These are phyloP conservation scores for Cygnus olor DNA, from an alignment of 2,797 vertebrate genomes.

Conservation along the genomic window DNA sequence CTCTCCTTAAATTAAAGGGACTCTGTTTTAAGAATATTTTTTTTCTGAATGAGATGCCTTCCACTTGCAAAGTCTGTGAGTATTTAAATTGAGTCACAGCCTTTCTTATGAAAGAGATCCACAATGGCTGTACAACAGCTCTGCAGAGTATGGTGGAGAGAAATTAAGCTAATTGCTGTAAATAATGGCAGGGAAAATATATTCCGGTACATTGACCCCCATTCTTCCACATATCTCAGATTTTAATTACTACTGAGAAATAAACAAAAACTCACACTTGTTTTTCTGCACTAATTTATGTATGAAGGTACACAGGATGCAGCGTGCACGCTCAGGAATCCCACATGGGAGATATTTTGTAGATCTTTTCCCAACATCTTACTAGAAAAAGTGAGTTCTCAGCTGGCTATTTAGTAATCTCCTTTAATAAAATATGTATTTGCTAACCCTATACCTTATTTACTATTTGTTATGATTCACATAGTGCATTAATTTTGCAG, in stretches of 20 bases:
- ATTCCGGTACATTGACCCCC: background rate
- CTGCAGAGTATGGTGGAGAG: background rate
- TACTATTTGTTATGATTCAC: background rate
- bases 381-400: background rate
- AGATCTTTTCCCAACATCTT: background rate
- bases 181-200: background rate
- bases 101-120: background rate
- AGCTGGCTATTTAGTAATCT: background rate
- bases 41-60: background rate
- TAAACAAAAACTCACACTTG: background rate
- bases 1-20: background rate
- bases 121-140: background rate
- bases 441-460: background rate
- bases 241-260: background rate
- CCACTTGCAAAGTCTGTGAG: background rate
- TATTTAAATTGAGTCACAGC: background rate
- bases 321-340: background rate
- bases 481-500: slow-evolving; percentile 24
- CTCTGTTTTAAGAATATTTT: background rate
- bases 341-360: background rate
- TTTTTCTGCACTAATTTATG: background rate
- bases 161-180: background rate
- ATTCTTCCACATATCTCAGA: background rate
- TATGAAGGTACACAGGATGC: background rate
- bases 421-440: background rate